phyloP scores from a whole-genome alignment of 2,888 invertebrate genomes.

The Melanargia galathea region DNA sequence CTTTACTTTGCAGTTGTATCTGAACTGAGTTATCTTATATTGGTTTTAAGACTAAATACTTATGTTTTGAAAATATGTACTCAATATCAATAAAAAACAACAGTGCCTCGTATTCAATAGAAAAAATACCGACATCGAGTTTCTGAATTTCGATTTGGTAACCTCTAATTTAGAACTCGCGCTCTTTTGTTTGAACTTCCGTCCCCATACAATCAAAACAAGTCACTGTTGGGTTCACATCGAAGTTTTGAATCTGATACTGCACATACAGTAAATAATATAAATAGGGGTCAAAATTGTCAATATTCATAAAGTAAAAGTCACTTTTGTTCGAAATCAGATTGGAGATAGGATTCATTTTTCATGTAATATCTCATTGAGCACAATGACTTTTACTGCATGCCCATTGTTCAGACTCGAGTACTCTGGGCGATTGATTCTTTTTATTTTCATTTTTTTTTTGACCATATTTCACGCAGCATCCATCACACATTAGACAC shows the following conservation, averaged over 20 bases:
- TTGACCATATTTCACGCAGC: slow-evolving; percentile 67
- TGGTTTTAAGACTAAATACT: too few species aligned
- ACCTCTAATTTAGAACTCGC: slow-evolving; percentile 39
- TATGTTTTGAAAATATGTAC: too few species aligned
- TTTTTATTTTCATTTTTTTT: slow-evolving; percentile 66
- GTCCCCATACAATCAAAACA: slow-evolving; percentile 30
- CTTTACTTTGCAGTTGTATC: too few species aligned
- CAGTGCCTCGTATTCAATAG: too few species aligned
- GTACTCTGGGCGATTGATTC: slow-evolving; percentile 58
- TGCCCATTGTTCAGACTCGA: slow-evolving; percentile 53
- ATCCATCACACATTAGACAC: slow-evolving; percentile 76
- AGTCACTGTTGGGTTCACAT: slow-evolving; percentile 7
- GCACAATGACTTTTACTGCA: slow-evolving; percentile 58
- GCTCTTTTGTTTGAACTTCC: slow-evolving; percentile 35
- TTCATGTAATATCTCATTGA: slow-evolving; percentile 55
- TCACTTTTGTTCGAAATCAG: slow-evolving; percentile 58
- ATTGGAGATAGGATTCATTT: slow-evolving; percentile 63
- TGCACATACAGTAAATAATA: not conserved
- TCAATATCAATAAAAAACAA: too few species aligned
- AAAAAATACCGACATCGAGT: not conserved
- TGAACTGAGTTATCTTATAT: too few species aligned
- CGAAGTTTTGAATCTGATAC: slow-evolving; percentile 6
- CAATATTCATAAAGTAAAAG: slow-evolving; percentile 63
- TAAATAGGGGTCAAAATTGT: slow-evolving; percentile 46
- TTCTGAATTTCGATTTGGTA: slow-evolving; percentile 10